Percentiles rank a stretch among this genome's conserved stretches.
phyloP scores from a whole-genome alignment of 2,113 vertebrate species.

The Taxidea taxus region DNA sequence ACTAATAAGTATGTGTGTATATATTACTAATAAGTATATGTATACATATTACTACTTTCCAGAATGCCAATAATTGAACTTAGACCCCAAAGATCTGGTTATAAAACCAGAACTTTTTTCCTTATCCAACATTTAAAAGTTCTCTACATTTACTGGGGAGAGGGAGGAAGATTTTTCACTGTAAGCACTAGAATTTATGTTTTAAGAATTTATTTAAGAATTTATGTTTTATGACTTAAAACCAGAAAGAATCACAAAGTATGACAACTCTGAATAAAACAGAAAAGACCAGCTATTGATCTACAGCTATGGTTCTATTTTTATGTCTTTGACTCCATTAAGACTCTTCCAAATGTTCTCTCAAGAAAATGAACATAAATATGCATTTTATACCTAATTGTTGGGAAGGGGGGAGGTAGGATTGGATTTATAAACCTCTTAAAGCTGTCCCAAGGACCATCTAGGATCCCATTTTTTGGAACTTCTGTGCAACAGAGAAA shows the following conservation, averaged over 20 bases:
- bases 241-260: slow-evolving; percentile 22
- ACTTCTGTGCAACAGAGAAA: not conserved
- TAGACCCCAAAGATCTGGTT: not conserved
- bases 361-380: not conserved
- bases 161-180: not conserved
- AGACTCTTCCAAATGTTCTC: not conserved
- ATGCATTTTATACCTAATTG: not conserved
- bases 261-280: not conserved
- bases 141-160: not conserved
- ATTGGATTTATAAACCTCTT: not conserved
- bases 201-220: not conserved
- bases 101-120: not conserved
- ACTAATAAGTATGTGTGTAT: not conserved
- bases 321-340: not conserved
- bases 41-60: not conserved
- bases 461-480: not conserved
- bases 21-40: not conserved
- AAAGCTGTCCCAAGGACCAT: not conserved
- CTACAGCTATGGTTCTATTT: not conserved
- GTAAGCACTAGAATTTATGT: not conserved
- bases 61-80: not conserved
- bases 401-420: not conserved
- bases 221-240: not conserved
- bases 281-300: not conserved
- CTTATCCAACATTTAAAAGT: not conserved